Base-by-base conservation (phyloP, 2,113 vertebrate genomes). In the Lagenorhynchus albirostris region DNA sequence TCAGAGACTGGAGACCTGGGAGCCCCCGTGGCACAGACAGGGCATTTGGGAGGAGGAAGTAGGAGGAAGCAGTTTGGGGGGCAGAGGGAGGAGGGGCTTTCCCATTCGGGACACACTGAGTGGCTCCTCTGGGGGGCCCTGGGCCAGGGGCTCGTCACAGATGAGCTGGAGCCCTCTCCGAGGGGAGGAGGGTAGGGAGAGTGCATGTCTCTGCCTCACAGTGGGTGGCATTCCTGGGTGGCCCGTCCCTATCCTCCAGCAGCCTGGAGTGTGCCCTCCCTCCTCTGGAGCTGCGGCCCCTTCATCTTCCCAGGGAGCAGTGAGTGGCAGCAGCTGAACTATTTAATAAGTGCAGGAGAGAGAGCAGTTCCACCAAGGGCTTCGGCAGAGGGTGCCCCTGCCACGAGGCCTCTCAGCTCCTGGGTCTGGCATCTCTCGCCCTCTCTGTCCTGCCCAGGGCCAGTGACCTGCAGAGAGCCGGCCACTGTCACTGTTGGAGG, bases 211-310 rank as follows among this genome's bases (percentile, higher is more conserved):
- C 58, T 50, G 53, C 10, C 41, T 68, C 20, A 8, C 18, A 8
- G 65, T 6, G 15, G 60, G 77, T 60, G 47, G 50, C 20, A 0
- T 70, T 44, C 74, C n/a, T 8, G 12, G 60, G 50, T 10, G 62
- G 31, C 41, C 29, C 7, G 9, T 65, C 29, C 25, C 71, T 38
- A 17, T 6, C 62, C 4, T 0, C 33, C 58, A 74, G 63, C 10
- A 50, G 60, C 29, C 58, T 20, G 9, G 41, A 77, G 15, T 25
- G 44, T 2, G 25, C 6, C 21, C 17, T 68, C 6, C 47, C 15
- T n/a, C 44, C 73, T 50, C n/a, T 0, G 1, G 21, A 77, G 83
- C 0, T 0, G 38, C 0, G 23, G 33, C 33, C 31, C 73, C 76
- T 96, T 36, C 76, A 5, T 36, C 77, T 47, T 44, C 12, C 13